Evolutionary conservation across 2,797 vertebrate species (phyloP).

Genomic region (Rhabdophis nuchalis): DNA sequence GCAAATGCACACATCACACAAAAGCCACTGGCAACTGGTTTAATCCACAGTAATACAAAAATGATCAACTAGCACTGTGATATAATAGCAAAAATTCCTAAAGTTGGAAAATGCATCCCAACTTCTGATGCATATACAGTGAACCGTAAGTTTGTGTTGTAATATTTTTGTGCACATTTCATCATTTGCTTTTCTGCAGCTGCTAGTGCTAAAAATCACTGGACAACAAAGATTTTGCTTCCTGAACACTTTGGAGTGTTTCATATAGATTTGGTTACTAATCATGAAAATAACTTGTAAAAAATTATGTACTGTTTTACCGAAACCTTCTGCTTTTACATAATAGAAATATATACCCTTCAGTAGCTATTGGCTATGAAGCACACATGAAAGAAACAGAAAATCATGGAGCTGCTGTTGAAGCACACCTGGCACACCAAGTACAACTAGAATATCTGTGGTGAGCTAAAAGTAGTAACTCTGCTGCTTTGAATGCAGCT

Average conservation of each 20-base stretch:
- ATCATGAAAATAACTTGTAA: not conserved
- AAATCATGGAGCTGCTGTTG: no score
- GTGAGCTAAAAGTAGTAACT: not conserved
- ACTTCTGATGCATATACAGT: not conserved
- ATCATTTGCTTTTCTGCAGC: not conserved
- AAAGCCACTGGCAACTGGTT: not conserved
- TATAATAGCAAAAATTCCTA: not conserved
- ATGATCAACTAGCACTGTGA: not conserved
- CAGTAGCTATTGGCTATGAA: not conserved
- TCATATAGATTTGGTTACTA: not conserved
- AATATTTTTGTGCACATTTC: not conserved
- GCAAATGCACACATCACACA: not conserved
- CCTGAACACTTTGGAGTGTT: not conserved
- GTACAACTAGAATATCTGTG: not conserved
- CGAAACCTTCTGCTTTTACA: not conserved
- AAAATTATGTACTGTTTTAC: not conserved
- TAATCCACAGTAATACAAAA: not conserved
- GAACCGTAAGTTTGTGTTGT: not conserved
- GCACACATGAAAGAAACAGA: not conserved
- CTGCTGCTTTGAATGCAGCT: not conserved
- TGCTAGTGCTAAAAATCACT: not conserved
- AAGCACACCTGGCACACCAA: no score
- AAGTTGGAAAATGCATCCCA: not conserved
- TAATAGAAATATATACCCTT: not conserved
- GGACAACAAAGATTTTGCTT: not conserved